phyloP scores from a whole-genome alignment of 2,113 vertebrate species.

The Aramus guarauna region DNA sequence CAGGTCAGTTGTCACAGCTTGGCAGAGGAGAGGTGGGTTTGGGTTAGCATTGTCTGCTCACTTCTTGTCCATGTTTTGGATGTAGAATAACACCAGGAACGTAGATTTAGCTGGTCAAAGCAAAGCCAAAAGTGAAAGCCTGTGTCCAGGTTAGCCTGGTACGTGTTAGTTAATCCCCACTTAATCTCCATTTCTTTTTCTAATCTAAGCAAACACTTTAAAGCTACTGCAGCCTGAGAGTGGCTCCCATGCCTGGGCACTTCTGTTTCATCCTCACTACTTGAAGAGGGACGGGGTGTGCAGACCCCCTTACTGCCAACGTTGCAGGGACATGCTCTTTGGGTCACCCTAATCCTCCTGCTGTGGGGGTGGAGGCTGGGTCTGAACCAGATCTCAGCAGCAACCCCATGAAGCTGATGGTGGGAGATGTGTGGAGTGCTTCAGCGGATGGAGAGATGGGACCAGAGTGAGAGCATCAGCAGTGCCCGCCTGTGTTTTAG shows the following conservation, averaged over 20 bases:
- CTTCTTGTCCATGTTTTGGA: neutral
- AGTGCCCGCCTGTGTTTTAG: neutral
- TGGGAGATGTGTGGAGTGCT: neutral
- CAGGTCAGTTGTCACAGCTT: neutral
- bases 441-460: neutral
- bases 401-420: neutral
- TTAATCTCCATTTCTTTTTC: conserved; percentile 11
- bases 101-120: neutral
- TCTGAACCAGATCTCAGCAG: neutral
- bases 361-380: neutral
- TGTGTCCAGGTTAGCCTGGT: neutral
- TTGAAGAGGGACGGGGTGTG: neutral
- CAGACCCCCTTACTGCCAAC: neutral
- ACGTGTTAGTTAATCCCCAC: neutral
- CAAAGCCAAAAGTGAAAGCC: conserved; percentile 29
- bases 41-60: neutral
- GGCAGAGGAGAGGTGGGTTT: neutral
- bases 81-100: accelerated
- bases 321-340: neutral
- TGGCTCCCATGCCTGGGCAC: neutral
- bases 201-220: neutral
- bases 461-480: neutral
- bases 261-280: neutral
- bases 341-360: neutral
- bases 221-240: neutral